Base-by-base conservation (phyloP, 2,113 vertebrate genomes). In the Sterrhoptilus dennistouni region DNA sequence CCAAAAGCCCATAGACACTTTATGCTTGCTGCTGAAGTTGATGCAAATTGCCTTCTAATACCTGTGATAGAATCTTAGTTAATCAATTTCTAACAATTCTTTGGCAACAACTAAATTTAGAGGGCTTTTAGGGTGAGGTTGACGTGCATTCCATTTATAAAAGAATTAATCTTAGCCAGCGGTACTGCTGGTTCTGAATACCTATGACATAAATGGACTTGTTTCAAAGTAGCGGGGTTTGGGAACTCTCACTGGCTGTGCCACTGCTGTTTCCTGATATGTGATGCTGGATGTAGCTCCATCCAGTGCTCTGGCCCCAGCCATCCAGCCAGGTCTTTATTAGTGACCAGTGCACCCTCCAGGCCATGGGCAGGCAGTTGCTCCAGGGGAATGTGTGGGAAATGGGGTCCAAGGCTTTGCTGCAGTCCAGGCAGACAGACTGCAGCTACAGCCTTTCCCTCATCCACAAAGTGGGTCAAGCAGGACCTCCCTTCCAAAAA, bases 191-290 rank as follows among this genome's bases (percentile, higher is more conserved):
- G 33, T 56, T 66, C 56, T 66, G 45, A 35, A 5, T 27, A 50
- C 4, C 24, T 29, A 0, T 40, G 59, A 8, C 9, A 19, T n/a
- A 49, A 52, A 13, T 3, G 6, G 22, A 15, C 4, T 59, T 29
- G 8, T 45, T 52, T 45, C 45, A n/a, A 60, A 78, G 27, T 29
- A 1, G 20, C 54, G 31, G 22, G 47, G 11, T 19, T 9, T 5
- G 25, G 61, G 66, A 70, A 0, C 19, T 13, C 22, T 61, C 4
- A 1, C 1, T 23, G 53, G 4, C 54, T 25, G 16, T 38, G 40
- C 50, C 8, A n/a, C 13, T 2, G 6, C 61, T n/a, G 5, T 22
- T 49, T 10, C 22, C 29, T 14, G 2, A 0, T 9, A 1, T 0
- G 4, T 36, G 29, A 7, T 53, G 40, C 35, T 57, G 50, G 9